A percentile compares a stretch with the other conserved stretches of the same genome.
phyloP scores from a whole-genome alignment of 2,888 invertebrate species.

The Spisula subtruncata region DNA sequence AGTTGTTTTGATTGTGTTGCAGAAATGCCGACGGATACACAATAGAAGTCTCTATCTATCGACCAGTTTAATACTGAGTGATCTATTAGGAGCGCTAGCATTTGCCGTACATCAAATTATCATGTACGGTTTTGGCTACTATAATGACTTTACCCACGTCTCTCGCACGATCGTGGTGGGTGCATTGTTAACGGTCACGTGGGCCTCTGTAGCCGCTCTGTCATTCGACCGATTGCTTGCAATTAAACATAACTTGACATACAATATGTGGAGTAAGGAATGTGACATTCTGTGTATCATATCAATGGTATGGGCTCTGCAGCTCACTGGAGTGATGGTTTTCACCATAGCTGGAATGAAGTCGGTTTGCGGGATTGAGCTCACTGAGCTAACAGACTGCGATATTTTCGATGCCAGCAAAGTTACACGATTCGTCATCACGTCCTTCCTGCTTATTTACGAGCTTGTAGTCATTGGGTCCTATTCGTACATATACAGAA shows the following conservation, averaged over 20 bases:
- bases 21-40: slow-evolving; percentile 17
- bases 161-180: slow-evolving; percentile 17
- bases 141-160: slow-evolving; percentile 1
- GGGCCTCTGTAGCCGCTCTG: slow-evolving; percentile 15
- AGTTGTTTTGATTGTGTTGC: background rate
- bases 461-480: background rate
- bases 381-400: background rate
- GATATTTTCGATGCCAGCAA: background rate
- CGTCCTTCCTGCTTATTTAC: background rate
- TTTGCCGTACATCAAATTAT: slow-evolving; percentile 15
- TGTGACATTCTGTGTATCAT: background rate
- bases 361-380: background rate
- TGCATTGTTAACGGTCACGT: background rate
- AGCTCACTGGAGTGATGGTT: background rate
- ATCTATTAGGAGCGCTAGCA: background rate
- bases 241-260: slow-evolving; percentile 13
- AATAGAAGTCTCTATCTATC: background rate
- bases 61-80: slow-evolving; percentile 22
- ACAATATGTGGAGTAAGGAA: background rate
- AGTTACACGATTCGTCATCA: background rate
- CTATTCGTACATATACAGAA: background rate
- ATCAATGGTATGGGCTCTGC: background rate
- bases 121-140: background rate
- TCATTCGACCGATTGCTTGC: slow-evolving; percentile 25
- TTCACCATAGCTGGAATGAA: background rate